phyloP scores from a whole-genome alignment of 2,113 vertebrate species.

The Malurus melanocephalus region DNA sequence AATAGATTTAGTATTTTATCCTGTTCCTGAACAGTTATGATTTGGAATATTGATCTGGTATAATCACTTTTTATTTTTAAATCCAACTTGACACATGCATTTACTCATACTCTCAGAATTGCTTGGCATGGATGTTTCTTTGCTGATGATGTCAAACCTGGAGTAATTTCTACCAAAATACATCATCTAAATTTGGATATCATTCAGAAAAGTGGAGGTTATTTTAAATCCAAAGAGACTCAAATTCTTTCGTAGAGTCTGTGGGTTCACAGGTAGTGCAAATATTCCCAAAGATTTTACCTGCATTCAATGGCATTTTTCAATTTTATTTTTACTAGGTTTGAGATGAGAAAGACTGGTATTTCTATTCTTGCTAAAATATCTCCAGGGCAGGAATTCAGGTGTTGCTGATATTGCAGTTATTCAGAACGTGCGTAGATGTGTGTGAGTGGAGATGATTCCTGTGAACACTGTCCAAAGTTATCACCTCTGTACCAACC shows the following conservation, averaged over 20 bases:
- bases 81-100: neutral
- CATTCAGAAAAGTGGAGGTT: neutral
- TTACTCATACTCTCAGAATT: slow-evolving; percentile 3
- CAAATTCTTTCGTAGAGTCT: neutral
- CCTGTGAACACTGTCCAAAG: neutral
- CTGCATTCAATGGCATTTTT: neutral
- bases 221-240: neutral
- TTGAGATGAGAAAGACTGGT: neutral
- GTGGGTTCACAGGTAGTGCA: neutral
- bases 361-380: neutral
- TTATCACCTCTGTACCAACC: neutral
- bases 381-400: neutral
- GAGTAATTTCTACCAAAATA: neutral
- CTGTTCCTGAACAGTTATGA: neutral
- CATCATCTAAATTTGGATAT: neutral
- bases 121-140: neutral
- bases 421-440: neutral
- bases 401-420: neutral
- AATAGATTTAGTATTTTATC: neutral
- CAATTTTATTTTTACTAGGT: neutral
- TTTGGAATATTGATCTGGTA: neutral
- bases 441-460: neutral
- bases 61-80: slow-evolving; percentile 26
- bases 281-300: neutral
- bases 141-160: neutral